Evolutionary conservation across 1,140 invertebrate genomes (phyloP), one percentile per base, ranked within the genome.

Genomic region (Lutraria rhynchaena): DNA sequence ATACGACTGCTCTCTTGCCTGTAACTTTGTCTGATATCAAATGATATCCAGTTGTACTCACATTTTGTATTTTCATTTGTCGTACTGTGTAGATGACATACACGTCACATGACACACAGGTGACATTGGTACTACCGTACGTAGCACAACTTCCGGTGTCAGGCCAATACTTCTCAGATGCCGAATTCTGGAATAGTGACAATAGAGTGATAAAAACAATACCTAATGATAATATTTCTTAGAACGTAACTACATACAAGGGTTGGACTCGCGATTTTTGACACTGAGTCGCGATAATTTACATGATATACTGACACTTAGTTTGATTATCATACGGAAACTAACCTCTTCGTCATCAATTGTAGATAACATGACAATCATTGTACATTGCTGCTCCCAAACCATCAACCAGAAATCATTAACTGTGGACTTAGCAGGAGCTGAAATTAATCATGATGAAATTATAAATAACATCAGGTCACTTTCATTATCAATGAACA

Each of bases 391-490:
- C 15, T 67, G 63, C 33, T 67, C 63, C 63, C 63, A 67, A 49
- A 41, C 63, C 63, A 67, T 67, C 13, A 67, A 5, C 63, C 63
- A 67, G 24, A 67, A 67, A 46, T 67, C 44, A 31, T 49, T 44
- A 3, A 24, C 41, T 13, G 63, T 46, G 15, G 27, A 31, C 31
- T 67, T 67, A 17, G 63, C 19, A 7, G 63, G 63, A 19, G 44
- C 63, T 67, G 22, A 22, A 46, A 15, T 5, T 44, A 7, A 41
- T 41, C 5, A 5, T 7, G 15, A 41, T 7, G 5, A 7, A 7
- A 41, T 7, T 7, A 41, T 41, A 15, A 41, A 15, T 41, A 15
- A 7, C 37, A 41, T 15, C 37, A 41, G 15, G n/a, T n/a, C n/a
- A n/a, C n/a, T n/a, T n/a, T n/a, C n/a, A n/a, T n/a, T n/a, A n/a